Conservation (phyloP, 2,888 invertebrate species). For the Agrochola circellaris region DNA sequence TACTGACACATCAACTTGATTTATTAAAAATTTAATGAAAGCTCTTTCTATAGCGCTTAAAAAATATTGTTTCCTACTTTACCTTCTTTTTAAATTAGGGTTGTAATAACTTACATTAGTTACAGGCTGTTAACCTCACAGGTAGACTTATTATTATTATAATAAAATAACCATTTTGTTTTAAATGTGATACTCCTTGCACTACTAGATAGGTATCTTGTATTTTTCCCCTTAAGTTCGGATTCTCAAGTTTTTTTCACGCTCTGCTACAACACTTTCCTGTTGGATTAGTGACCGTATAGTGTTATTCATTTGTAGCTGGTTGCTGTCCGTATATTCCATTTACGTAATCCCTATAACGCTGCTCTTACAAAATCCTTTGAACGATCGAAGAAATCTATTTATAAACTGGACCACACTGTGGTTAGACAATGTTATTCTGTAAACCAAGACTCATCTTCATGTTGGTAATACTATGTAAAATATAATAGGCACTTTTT, state of each 20-base stretch:
- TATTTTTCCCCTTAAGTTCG: background rate
- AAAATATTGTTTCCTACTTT: background rate
- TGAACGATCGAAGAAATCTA: background rate
- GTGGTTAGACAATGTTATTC: background rate
- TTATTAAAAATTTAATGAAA: background rate
- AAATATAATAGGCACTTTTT: background rate
- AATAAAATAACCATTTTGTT: background rate
- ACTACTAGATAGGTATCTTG: background rate
- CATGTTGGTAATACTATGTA: background rate
- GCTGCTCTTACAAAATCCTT: background rate
- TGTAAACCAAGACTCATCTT: background rate
- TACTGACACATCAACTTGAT: background rate
- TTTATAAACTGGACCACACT: background rate
- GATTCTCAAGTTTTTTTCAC: background rate
- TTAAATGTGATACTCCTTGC: background rate
- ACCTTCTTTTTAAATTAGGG: conserved; percentile 20
- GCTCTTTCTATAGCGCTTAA: background rate
- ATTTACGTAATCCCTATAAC: conserved; percentile 5
- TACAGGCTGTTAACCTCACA: conserved; percentile 23
- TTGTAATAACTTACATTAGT: conserved; percentile 42
- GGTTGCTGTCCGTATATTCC: background rate
- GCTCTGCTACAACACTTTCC: background rate
- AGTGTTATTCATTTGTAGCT: conserved; percentile 1
- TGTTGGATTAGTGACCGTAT: background rate
- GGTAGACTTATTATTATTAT: conserved; percentile 1